A percentile compares a stretch with the other conserved stretches of the same genome.
These are phyloP conservation scores for Silurus glanis DNA, from an alignment of 2,113 vertebrate species.

Conservation along the genomic window DNA sequence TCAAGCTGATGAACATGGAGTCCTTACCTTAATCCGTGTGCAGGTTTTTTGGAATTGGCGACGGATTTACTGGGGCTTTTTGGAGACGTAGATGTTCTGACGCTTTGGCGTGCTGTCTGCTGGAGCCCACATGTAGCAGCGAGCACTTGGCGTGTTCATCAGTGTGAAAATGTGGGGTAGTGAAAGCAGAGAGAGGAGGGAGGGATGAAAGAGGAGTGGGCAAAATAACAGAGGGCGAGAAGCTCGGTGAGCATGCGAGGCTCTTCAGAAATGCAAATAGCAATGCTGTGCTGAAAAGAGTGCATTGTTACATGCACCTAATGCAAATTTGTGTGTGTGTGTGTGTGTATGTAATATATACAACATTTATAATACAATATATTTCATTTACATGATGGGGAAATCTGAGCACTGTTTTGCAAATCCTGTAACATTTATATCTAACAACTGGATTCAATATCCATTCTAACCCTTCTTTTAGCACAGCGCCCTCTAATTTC, in stretches of 20 bases:
- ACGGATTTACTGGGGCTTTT: slow-evolving; percentile 47
- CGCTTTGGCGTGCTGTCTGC: slow-evolving; percentile 61
- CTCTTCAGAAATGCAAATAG: slow-evolving; percentile 35
- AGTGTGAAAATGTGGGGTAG: slow-evolving; percentile 64
- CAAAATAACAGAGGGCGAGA: slow-evolving; percentile 47
- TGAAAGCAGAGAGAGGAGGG: slow-evolving; percentile 26
- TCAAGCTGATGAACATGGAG: slow-evolving; percentile 42
- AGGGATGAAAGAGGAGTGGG: slow-evolving; percentile 32
- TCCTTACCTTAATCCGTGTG: slow-evolving; percentile 66
- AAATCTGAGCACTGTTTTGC: not conserved
- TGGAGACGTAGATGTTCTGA: slow-evolving; percentile 31
- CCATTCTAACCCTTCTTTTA: slow-evolving; percentile 35
- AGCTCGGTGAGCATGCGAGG: slow-evolving; percentile 33
- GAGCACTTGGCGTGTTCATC: slow-evolving; percentile 61
- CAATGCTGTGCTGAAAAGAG: slow-evolving; percentile 28
- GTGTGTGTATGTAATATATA: too few species aligned
- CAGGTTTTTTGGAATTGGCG: slow-evolving; percentile 44
- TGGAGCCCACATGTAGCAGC: slow-evolving; percentile 69
- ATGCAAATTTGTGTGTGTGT: not conserved
- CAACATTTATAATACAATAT: too few species aligned
- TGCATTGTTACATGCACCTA: not conserved
- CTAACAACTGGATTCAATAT: slow-evolving; percentile 11
- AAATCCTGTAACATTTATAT: not conserved
- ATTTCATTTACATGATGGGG: not conserved
- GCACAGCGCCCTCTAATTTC: not conserved